These are phyloP conservation scores for Paracentrotus lividus DNA, from an alignment of 53 echinoderm and acorn worm species.

Conservation along the genomic window DNA sequence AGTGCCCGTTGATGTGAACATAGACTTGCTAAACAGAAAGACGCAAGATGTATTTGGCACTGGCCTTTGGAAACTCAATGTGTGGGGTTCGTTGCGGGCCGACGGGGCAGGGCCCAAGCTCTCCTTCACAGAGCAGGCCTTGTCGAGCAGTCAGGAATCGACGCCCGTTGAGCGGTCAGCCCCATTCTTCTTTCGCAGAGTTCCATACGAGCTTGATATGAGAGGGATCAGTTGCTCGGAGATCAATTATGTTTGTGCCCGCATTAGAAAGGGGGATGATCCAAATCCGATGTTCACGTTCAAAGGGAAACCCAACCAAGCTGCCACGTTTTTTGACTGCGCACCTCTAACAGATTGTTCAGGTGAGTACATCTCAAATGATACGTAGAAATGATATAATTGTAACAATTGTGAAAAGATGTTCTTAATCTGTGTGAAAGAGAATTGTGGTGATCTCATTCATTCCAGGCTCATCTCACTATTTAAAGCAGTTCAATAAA, in stretches of 20 bases:
- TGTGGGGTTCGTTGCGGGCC: conserved; percentile 78
- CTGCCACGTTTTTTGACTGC: conserved; percentile 82
- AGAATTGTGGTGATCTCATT: conserved; percentile 45
- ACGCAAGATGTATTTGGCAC: conserved; percentile 79
- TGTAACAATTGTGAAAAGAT: not conserved
- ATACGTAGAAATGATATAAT: not conserved
- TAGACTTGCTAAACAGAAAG: conserved; percentile 64
- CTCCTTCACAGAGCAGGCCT: conserved; percentile 73
- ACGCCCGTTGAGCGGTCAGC: conserved; percentile 69
- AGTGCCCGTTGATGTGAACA: conserved; percentile 75
- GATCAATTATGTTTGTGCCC: conserved; percentile 83
- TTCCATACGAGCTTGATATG: conserved; percentile 83
- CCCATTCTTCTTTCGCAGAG: conserved; percentile 80
- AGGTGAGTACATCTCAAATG: conserved; percentile 81
- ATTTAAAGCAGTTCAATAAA: conserved; percentile 26
- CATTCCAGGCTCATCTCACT: conserved; percentile 35
- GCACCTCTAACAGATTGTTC: conserved; percentile 74
- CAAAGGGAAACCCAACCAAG: conserved; percentile 79
- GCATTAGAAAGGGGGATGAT: conserved; percentile 69
- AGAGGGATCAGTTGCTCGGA: conserved; percentile 73
- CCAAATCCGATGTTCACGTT: conserved; percentile 84
- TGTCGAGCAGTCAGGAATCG: conserved; percentile 59
- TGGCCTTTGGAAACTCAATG: conserved; percentile 87
- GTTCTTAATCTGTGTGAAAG: not conserved
- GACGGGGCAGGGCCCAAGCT: conserved; percentile 75